Evolutionary conservation across 2,888 invertebrate genomes (phyloP).

Genomic region (Pachymerium ferrugineum): DNA sequence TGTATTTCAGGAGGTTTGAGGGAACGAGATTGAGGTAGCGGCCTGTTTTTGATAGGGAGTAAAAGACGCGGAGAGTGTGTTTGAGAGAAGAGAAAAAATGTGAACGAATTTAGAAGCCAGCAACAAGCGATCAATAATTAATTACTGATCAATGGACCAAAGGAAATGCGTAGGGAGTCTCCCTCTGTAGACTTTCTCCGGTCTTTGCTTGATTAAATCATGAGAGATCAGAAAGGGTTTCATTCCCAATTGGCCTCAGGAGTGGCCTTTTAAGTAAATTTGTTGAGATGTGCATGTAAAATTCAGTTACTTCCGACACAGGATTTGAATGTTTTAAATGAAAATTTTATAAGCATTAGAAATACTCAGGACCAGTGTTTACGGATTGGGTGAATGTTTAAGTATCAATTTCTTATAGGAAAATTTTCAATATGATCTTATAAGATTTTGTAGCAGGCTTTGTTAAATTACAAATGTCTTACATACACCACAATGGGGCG

Average conservation of each 20-base stretch:
- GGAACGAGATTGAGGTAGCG: background rate
- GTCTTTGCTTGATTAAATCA: background rate
- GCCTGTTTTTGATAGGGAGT: background rate
- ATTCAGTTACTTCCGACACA: too few species aligned
- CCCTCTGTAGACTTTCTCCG: background rate
- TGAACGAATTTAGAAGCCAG: background rate
- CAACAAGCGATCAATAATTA: background rate
- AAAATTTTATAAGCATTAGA: too few species aligned
- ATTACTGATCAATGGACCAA: background rate
- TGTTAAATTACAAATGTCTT: too few species aligned
- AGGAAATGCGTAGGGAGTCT: background rate
- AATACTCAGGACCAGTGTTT: too few species aligned
- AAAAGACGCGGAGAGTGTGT: background rate
- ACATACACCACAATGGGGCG: too few species aligned
- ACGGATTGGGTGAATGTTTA: too few species aligned
- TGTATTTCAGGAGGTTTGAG: background rate
- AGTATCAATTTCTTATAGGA: too few species aligned
- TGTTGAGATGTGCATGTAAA: background rate
- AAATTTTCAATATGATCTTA: too few species aligned
- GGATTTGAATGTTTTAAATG: too few species aligned
- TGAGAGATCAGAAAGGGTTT: background rate
- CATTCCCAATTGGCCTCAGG: background rate
- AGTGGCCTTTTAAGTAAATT: background rate
- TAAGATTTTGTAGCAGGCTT: too few species aligned
- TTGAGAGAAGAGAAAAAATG: background rate